These are phyloP conservation scores for Xylocopa sonorina DNA, from an alignment of 1,140 invertebrate species.

Conservation along the genomic window DNA sequence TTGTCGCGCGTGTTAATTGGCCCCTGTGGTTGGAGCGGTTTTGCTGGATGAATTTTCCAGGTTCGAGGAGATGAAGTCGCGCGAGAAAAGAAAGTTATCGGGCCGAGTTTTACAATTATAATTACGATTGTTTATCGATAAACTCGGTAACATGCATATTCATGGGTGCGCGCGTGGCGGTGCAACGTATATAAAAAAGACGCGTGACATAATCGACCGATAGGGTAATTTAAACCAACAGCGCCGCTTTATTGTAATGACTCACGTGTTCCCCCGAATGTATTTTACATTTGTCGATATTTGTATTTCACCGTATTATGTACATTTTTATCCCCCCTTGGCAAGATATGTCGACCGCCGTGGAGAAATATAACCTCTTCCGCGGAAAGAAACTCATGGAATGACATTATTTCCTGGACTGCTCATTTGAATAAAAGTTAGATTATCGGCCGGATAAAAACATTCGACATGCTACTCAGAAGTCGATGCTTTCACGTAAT, in stretches of 20 bases:
- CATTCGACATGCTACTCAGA: slow-evolving; percentile 13
- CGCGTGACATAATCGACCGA: slow-evolving; percentile 48
- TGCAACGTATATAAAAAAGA: slow-evolving; percentile 17
- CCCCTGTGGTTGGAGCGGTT: background rate
- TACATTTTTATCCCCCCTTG: background rate
- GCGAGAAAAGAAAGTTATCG: background rate
- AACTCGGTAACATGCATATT: slow-evolving; percentile 25
- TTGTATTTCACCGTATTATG: slow-evolving; percentile 24
- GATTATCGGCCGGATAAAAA: slow-evolving; percentile 24
- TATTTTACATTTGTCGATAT: slow-evolving; percentile 47
- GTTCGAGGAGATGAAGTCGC: background rate
- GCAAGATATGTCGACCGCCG: background rate
- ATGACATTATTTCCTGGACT: slow-evolving; percentile 15
- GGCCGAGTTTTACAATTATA: slow-evolving; percentile 46
- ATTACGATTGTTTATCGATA: slow-evolving; percentile 45
- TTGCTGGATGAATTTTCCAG: background rate
- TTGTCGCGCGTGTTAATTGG: background rate
- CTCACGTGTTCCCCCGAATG: slow-evolving; percentile 24
- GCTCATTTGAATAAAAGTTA: slow-evolving; percentile 26
- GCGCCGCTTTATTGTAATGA: slow-evolving; percentile 28
- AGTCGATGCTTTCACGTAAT: background rate
- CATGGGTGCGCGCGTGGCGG: background rate
- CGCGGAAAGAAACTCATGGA: slow-evolving; percentile 1
- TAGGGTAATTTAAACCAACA: slow-evolving; percentile 45
- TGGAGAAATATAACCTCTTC: slow-evolving; percentile 21